Percentiles rank a stretch among this genome's conserved stretches.
Evolutionary conservation across 1,140 invertebrate genomes (phyloP).

Genomic region (Drosophila repleta): DNA sequence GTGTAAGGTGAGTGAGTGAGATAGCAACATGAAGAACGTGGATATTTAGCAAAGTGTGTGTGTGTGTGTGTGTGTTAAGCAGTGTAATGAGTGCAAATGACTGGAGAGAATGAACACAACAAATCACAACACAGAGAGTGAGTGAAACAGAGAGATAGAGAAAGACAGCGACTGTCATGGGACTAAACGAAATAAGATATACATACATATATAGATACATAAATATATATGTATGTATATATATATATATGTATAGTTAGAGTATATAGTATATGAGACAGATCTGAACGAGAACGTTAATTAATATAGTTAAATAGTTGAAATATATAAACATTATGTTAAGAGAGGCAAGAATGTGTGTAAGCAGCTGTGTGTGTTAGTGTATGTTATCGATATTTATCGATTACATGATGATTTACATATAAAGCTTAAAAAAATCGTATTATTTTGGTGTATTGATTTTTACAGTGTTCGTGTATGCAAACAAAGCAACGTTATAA

Average conservation of each 20-base stretch:
- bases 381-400: conserved; percentile 7
- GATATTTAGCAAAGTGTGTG: not conserved
- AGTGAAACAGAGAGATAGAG: conserved; percentile 16
- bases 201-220: conserved; percentile 6
- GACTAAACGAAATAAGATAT: conserved; percentile 13
- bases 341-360: not conserved
- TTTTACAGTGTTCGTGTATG: conserved; percentile 26
- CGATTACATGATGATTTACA: not conserved
- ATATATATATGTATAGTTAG: not conserved
- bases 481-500: conserved; percentile 31
- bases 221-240: not conserved
- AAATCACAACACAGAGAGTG: conserved; percentile 40
- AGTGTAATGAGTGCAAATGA: conserved; percentile 7
- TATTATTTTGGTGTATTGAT: not conserved
- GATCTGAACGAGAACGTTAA: conserved; percentile 8
- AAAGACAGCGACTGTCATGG: conserved; percentile 8
- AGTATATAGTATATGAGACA: not conserved
- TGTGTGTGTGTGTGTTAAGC: conserved; percentile 15
- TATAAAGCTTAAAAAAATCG: conserved; percentile 8
- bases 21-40: not conserved
- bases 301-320: conserved; percentile 9
- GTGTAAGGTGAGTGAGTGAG: not conserved
- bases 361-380: conserved; percentile 1
- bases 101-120: conserved; percentile 16
- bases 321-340: conserved; percentile 7